phyloP scores from a whole-genome alignment of 2,888 invertebrate species.

The Eulithis testata region DNA sequence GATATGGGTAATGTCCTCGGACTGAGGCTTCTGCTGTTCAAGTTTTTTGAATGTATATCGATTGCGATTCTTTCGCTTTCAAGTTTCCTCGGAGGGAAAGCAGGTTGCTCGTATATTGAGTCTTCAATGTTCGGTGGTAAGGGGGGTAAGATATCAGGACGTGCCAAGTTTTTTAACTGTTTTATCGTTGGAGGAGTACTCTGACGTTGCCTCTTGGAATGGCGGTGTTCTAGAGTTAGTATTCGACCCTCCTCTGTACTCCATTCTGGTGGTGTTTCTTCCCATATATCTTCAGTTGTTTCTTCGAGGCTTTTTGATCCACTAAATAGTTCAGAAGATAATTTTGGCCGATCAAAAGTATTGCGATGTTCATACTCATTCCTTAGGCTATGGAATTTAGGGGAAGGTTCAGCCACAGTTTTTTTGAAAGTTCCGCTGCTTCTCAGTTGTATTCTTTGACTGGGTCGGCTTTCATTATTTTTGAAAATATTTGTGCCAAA shows the following conservation, averaged over 20 bases:
- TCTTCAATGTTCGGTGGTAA: conserved; percentile 82
- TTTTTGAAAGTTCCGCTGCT: conserved; percentile 90
- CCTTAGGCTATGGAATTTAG: conserved; percentile 87
- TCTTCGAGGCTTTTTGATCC: conserved; percentile 64
- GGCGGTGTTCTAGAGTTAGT: conserved; percentile 89
- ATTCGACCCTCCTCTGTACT: conserved; percentile 85
- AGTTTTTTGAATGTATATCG: conserved; percentile 87
- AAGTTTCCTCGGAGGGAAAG: conserved; percentile 82
- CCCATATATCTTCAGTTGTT: conserved; percentile 61
- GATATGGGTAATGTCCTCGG: conserved; percentile 68
- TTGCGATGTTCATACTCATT: conserved; percentile 89
- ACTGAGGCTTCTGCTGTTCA: conserved; percentile 86
- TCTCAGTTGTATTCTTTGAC: conserved; percentile 85
- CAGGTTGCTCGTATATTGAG: conserved; percentile 85
- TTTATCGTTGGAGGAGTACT: conserved; percentile 80
- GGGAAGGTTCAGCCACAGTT: conserved; percentile 67
- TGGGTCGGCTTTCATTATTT: conserved; percentile 51
- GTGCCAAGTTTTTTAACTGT: conserved; percentile 77
- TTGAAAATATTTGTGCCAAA: conserved; percentile 69
- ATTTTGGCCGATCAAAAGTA: conserved; percentile 70
- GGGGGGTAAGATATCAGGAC: conserved; percentile 89
- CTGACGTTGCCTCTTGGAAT: conserved; percentile 89
- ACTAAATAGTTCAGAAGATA: conserved; percentile 59
- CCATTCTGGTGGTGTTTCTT: conserved; percentile 69
- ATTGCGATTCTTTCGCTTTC: conserved; percentile 61